Percentiles rank a stretch among this genome's conserved stretches.
phyloP scores from a whole-genome alignment of 2,113 vertebrate genomes.

The Archilochus colubris region DNA sequence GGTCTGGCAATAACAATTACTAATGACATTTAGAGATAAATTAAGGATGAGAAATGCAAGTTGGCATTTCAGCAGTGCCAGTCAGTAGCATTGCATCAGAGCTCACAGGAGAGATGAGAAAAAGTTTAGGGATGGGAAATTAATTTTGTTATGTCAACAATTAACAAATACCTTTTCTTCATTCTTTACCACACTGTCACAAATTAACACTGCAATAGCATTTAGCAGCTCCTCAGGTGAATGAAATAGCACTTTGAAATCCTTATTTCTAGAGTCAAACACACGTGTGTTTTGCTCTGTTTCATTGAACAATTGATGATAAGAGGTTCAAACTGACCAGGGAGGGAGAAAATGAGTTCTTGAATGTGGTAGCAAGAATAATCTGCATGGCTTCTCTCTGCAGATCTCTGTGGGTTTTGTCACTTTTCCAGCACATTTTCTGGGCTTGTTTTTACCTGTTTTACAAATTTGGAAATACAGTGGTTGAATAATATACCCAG shows the following conservation, averaged over 20 bases:
- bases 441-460: background rate
- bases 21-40: constrained; percentile 83
- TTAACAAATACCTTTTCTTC: constrained; percentile 40
- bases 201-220: constrained; percentile 25
- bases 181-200: constrained; percentile 18
- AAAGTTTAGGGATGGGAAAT: constrained; percentile 69
- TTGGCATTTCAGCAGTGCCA: constrained; percentile 78
- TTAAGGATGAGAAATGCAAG: constrained; percentile 82
- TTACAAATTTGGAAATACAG: background rate
- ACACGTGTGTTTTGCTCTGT: background rate
- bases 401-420: background rate
- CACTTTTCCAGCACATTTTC: background rate
- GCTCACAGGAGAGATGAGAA: constrained; percentile 56
- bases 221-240: constrained; percentile 8
- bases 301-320: background rate
- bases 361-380: background rate
- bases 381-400: background rate
- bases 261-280: background rate
- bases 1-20: constrained; percentile 80
- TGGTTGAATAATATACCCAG: background rate
- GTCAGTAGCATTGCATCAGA: constrained; percentile 66
- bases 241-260: constrained; percentile 3
- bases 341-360: background rate
- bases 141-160: constrained; percentile 79
- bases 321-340: background rate